Evolutionary conservation across 2,113 vertebrate genomes (phyloP), one percentile per base, ranked within the genome.

Genomic region (Jaculus jaculus): DNA sequence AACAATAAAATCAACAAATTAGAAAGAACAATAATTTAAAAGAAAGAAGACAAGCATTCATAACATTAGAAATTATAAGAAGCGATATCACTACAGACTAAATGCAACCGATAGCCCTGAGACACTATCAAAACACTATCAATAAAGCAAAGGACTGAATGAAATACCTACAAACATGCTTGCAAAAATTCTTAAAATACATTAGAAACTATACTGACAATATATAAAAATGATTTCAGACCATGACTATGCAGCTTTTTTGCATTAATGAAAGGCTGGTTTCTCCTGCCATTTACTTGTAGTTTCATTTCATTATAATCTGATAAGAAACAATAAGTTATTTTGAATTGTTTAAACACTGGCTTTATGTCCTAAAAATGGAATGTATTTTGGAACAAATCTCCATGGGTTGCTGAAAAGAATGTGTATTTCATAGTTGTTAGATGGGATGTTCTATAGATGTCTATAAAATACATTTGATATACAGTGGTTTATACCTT

Each of bases 111-210:
- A 47, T 8, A 47, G 5, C 42, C 42, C 42, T 47, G 8, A 47
- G 5, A 47, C 42, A 47, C 8, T 47, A 47, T 47, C 71, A 85
- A 85, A 11, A 83, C 4, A 65, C 12, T 86, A 63, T 16, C 16
- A 17, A 71, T 66, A 89, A 83, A 61, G 18, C 2, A 93, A 89
- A 86, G 42, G 39, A 30, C 12, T 32, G 30, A 72, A 66, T 58
- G 65, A n/a, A 7, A 58, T n/a, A 78, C 32, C 63, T 34, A 66
- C 65, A 74, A 80, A 91, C 39, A 51, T 68, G 81, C 7, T 20
- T 58, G 30, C 7, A 88, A 87, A 77, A 63, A 16, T 80, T 5
- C n/a, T 82, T 58, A 92, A 87, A 91, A 80, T 84, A 58, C 84
- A 77, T 73, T 78, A 94, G n/a, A 21, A 93, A 73, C n/a, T 69